These are phyloP conservation scores for Pharmacophagus antenor DNA, from an alignment of 2,888 invertebrate genomes.

Conservation along the genomic window DNA sequence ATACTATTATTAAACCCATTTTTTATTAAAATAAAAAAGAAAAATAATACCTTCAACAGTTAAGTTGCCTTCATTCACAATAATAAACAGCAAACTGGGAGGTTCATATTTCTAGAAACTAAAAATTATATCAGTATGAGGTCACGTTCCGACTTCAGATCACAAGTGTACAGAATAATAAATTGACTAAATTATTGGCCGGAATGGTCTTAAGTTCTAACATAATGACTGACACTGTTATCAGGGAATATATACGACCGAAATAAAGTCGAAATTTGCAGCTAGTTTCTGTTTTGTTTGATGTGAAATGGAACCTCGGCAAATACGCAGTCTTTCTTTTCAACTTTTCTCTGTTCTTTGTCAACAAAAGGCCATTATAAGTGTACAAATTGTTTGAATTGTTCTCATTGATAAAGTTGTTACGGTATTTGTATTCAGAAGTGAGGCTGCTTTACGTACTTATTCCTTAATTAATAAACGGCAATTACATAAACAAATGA, in stretches of 20 bases:
- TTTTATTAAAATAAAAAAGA: too few species aligned
- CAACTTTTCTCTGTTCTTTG: constrained; percentile 18
- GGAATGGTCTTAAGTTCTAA: background rate
- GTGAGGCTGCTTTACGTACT: background rate
- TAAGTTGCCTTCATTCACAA: too few species aligned
- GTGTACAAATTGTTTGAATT: constrained; percentile 22
- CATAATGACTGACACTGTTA: background rate
- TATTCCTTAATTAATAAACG: constrained; percentile 2
- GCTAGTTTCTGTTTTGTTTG: constrained; percentile 1
- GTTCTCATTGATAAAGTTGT: constrained; percentile 24
- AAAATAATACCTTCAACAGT: too few species aligned
- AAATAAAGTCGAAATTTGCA: constrained; percentile 7
- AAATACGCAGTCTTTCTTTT: constrained; percentile 18
- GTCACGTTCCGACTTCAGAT: background rate
- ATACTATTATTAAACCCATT: background rate
- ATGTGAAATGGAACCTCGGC: constrained; percentile 14
- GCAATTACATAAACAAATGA: constrained; percentile 1
- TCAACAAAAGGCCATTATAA: constrained; percentile 24
- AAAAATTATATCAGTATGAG: too few species aligned
- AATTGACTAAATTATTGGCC: background rate
- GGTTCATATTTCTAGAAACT: too few species aligned
- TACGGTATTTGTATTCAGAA: background rate
- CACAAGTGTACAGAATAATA: background rate
- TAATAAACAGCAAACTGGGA: too few species aligned
- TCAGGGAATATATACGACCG: background rate